Percentiles rank a stretch among this genome's conserved stretches.
Conservation (phyloP, 2,888 invertebrate genomes). For the Folsomia candida region DNA sequence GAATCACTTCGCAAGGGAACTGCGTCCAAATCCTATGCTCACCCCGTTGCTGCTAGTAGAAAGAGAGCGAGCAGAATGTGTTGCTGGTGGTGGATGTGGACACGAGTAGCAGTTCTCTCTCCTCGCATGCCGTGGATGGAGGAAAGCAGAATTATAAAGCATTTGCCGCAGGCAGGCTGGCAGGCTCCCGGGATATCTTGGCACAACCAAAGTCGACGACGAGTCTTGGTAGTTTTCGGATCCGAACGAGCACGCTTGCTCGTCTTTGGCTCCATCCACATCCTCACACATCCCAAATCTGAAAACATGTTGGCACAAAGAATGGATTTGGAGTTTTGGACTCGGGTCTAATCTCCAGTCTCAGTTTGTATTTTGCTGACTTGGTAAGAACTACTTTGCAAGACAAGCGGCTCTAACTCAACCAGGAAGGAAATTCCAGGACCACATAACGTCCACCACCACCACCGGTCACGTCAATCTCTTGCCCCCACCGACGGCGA, state of each 20-base stretch:
- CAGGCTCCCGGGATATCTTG: not conserved
- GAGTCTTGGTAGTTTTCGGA: not conserved
- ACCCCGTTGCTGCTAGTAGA: not conserved
- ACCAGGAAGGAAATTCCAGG: not conserved
- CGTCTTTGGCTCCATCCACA: not conserved
- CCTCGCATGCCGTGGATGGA: too few species aligned
- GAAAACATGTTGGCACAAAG: not conserved
- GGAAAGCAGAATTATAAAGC: too few species aligned
- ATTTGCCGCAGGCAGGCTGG: not conserved
- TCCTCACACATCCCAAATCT: not conserved
- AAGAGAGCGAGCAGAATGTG: too few species aligned
- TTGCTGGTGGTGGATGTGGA: not conserved
- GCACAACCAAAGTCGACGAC: too few species aligned
- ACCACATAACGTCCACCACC: not conserved
- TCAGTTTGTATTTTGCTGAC: not conserved
- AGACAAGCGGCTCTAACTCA: not conserved
- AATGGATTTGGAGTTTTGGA: not conserved
- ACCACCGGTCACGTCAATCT: not conserved
- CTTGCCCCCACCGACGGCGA: too few species aligned
- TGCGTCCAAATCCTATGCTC: constrained; percentile 26
- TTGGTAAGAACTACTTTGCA: not conserved
- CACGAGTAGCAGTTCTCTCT: too few species aligned
- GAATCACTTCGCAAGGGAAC: constrained; percentile 43
- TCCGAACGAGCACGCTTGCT: not conserved
- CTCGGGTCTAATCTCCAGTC: not conserved